A percentile compares a stretch with the other conserved stretches of the same genome.
Conservation (phyloP, 2,888 invertebrate species). For the Timema cristinae region DNA sequence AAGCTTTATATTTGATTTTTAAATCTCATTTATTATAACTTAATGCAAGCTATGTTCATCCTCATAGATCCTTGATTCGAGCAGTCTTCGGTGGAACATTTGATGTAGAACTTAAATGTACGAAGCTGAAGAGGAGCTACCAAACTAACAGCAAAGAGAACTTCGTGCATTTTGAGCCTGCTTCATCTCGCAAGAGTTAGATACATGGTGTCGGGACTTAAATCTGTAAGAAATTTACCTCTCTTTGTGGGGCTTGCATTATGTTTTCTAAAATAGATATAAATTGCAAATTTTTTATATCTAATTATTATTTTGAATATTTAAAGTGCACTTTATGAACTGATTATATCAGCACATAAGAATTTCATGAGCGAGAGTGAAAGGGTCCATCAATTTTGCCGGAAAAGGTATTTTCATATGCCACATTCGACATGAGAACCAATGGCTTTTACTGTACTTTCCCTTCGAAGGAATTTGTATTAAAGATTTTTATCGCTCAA, state of each 20-base stretch:
- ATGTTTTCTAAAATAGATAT: not conserved
- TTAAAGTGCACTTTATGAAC: not conserved
- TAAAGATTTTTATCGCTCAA: no score
- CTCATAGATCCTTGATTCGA: slow-evolving; percentile 72
- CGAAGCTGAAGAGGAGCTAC: slow-evolving; percentile 83
- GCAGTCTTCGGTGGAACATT: slow-evolving; percentile 90
- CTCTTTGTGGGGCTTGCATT: not conserved
- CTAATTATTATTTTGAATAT: not conserved
- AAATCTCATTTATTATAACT: no score
- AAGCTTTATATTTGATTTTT: no score
- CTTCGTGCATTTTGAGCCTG: slow-evolving; percentile 94
- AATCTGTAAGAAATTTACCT: slow-evolving; percentile 55
- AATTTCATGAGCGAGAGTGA: no score
- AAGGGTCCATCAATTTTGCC: no score
- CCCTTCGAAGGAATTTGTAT: no score
- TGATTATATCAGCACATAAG: no score
- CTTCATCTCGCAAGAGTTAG: slow-evolving; percentile 96
- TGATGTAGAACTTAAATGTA: slow-evolving; percentile 84
- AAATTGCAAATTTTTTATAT: not conserved
- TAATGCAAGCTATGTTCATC: no score
- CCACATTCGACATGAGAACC: no score
- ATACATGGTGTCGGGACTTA: slow-evolving; percentile 90
- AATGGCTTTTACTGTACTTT: no score
- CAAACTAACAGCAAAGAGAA: slow-evolving; percentile 71
- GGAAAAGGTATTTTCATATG: no score